phyloP scores from a whole-genome alignment of 2,113 vertebrate species.

The Callospermophilus lateralis region DNA sequence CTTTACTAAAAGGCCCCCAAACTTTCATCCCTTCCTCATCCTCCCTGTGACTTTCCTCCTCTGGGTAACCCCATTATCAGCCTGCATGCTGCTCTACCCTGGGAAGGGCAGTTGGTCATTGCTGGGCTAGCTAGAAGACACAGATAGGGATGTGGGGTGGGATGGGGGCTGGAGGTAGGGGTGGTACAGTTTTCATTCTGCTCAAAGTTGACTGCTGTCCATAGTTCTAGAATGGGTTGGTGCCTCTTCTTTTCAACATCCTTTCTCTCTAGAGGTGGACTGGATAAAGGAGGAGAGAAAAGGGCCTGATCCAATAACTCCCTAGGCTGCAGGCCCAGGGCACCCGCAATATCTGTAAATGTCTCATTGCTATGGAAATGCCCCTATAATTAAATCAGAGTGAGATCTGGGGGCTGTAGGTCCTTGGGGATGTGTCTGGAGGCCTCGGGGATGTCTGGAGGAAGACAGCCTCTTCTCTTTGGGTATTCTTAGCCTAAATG shows the following conservation, averaged over 20 bases:
- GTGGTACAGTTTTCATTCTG: not conserved
- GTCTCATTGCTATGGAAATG: slow-evolving; percentile 83
- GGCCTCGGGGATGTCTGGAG: slow-evolving; percentile 14
- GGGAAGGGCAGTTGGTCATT: not conserved
- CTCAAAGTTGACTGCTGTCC: not conserved
- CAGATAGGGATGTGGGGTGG: not conserved
- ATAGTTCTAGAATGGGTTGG: not conserved
- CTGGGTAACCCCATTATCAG: not conserved
- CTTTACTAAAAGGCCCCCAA: not conserved
- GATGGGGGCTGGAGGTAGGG: not conserved
- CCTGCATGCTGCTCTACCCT: not conserved
- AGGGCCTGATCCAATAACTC: slow-evolving; percentile 8
- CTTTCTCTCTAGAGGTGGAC: slow-evolving; percentile 56
- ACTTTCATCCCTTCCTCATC: not conserved
- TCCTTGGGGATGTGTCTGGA: slow-evolving; percentile 67
- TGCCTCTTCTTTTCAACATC: slow-evolving; percentile 69
- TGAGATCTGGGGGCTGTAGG: slow-evolving; percentile 51
- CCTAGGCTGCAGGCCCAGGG: slow-evolving; percentile 26
- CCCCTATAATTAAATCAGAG: slow-evolving; percentile 64
- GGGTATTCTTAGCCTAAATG: slow-evolving; percentile 26
- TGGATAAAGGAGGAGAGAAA: slow-evolving; percentile 5
- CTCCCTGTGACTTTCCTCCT: not conserved
- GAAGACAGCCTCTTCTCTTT: not conserved
- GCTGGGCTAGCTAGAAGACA: not conserved
- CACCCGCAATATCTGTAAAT: slow-evolving; percentile 65